Base-by-base conservation (phyloP, 1,140 invertebrate species). In the Orius insidiosus region DNA sequence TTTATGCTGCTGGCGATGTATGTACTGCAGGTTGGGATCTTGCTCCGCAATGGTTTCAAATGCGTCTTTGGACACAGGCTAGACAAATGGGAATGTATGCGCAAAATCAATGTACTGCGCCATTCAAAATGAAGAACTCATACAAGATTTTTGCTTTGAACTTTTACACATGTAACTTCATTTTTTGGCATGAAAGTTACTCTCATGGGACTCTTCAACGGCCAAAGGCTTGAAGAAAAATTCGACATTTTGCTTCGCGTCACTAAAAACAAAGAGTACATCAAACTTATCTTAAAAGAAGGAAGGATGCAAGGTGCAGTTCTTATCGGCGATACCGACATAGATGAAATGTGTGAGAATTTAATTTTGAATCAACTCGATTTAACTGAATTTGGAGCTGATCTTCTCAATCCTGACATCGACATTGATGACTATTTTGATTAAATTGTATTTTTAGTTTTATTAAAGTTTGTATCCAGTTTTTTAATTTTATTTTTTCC, bases 401-500 rank as follows among this genome's bases (percentile, higher is more conserved):
- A 96, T 63, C 75, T 98, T 50, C 69, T 98, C 3, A 82, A 98
- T 70, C 90, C 92, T 13, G 71, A 87, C 64, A 83, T 98, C 59
- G 93, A 98, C 64, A 90, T 98, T 59, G 93, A 97, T 63, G 95
- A 98, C 71, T 98, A 94, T 67, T 98, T 98, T 78, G 95, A 98
- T 75, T 98, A 65, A 52, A 32, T 14, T 41, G 35, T 34, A 16
- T 36, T 11, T 36, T n/a, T 11, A 11, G n/a, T 3, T 36, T 36
- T 11, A 36, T 36, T 15, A 36, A 36, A 36, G 5, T 9, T 36
- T 36, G n/a, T n/a, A n/a, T n/a, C n/a, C n/a, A n/a, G n/a, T n/a
- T n/a, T n/a, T n/a, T n/a, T n/a, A n/a, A n/a, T n/a, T n/a, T n/a
- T n/a, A n/a, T n/a, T n/a, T n/a, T n/a, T n/a, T n/a, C n/a, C n/a